Evolutionary conservation across 2,888 invertebrate genomes (phyloP).

Genomic region (Megastigmus dorsalis): DNA sequence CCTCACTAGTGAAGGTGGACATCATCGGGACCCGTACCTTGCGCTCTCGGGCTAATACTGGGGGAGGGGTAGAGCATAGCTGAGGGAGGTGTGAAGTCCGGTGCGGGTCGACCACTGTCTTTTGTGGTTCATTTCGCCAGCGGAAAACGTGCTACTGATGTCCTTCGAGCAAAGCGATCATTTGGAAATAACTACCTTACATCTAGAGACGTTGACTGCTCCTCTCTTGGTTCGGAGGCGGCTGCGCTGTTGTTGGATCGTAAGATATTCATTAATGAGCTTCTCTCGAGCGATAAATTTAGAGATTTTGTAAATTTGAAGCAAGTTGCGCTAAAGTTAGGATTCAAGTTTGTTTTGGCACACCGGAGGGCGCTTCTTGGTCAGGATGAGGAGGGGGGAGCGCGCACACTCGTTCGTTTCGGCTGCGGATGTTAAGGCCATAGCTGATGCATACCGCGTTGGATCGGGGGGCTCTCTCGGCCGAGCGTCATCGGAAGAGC

Average conservation of each 20-base stretch:
- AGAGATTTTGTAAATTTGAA: not conserved
- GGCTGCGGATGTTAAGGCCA: not conserved
- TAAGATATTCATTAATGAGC: not conserved
- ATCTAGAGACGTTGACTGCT: not conserved
- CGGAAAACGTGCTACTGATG: not conserved
- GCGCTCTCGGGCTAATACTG: not conserved
- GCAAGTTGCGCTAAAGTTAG: not conserved
- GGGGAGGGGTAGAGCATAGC: not conserved
- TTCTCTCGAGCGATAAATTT: not conserved
- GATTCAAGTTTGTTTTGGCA: conserved; percentile 4
- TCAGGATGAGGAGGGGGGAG: not conserved
- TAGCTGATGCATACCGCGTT: not conserved
- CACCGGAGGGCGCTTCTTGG: not conserved
- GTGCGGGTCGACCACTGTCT: not conserved
- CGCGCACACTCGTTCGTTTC: not conserved
- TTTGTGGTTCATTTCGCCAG: not conserved
- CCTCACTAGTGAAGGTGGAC: not conserved
- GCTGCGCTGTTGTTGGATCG: not conserved
- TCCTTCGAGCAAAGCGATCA: not conserved
- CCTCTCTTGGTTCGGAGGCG: not conserved
- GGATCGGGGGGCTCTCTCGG: too few relatives aligned
- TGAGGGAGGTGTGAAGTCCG: not conserved
- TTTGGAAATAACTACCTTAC: not conserved
- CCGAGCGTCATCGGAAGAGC: too few relatives aligned
- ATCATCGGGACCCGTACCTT: not conserved